phyloP scores from a whole-genome alignment of 2,113 vertebrate species.

The Cinclus mexicanus region DNA sequence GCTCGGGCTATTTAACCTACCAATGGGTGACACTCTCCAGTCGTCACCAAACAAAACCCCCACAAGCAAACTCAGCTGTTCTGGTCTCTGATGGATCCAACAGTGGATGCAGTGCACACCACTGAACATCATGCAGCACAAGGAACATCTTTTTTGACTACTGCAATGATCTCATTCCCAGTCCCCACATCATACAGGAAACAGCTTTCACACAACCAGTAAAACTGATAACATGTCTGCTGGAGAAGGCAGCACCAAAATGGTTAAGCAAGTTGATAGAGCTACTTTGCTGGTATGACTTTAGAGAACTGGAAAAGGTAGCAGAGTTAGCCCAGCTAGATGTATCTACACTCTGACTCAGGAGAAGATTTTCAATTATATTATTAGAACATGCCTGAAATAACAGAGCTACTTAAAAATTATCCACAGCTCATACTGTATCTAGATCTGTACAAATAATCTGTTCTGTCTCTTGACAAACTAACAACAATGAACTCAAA shows the following conservation, averaged over 20 bases:
- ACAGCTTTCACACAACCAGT: background rate
- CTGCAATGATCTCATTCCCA: background rate
- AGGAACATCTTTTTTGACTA: background rate
- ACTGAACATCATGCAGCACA: fast-evolving
- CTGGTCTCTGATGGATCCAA: background rate
- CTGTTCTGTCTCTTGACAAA: background rate
- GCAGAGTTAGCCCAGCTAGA: background rate
- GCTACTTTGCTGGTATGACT: background rate
- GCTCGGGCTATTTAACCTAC: background rate
- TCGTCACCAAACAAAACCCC: background rate
- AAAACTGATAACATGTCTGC: background rate
- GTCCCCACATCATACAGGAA: background rate
- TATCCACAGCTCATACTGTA: background rate
- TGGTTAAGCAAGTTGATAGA: background rate
- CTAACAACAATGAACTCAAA: background rate
- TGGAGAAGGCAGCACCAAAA: background rate
- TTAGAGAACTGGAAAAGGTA: background rate
- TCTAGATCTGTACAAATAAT: background rate
- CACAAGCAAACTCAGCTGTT: background rate
- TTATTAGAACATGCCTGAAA: slow-evolving; percentile 5
- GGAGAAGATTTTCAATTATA: background rate
- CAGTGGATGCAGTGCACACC: background rate
- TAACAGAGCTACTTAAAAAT: slow-evolving; percentile 35
- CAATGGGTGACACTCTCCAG: background rate
- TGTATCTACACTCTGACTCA: background rate